These are phyloP conservation scores for Paramuricea clavata DNA, from an alignment of 92 coral and sea anemone species.

Conservation along the genomic window DNA sequence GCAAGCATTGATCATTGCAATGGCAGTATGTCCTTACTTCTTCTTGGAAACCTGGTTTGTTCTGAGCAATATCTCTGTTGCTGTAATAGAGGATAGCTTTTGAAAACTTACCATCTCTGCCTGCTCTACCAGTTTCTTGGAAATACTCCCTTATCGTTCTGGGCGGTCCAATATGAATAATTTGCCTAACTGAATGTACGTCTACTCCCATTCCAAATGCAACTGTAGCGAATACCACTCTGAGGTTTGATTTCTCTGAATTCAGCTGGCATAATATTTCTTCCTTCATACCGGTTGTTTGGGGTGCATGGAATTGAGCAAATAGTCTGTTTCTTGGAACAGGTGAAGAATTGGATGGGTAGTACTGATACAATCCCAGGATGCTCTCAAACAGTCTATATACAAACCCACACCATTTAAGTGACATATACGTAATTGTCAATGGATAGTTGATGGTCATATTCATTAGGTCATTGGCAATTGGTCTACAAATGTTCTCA, in stretches of 20 bases:
- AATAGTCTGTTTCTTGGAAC: slow-evolving; percentile 12
- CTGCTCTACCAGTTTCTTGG: slow-evolving; percentile 42
- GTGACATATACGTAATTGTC: slow-evolving; percentile 14
- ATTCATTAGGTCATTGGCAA: background rate
- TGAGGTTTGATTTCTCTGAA: background rate
- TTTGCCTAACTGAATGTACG: background rate
- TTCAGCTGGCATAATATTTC: background rate
- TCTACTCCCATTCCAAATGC: slow-evolving; percentile 38
- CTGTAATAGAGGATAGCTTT: slow-evolving; percentile 18
- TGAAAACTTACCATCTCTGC: slow-evolving; percentile 10
- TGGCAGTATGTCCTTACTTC: slow-evolving; percentile 18
- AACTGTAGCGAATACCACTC: slow-evolving; percentile 20
- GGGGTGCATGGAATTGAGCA: slow-evolving; percentile 40
- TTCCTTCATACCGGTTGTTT: background rate
- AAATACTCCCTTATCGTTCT: slow-evolving; percentile 14
- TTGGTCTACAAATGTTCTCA: slow-evolving; percentile 23
- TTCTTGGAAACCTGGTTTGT: slow-evolving; percentile 19
- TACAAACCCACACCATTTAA: slow-evolving; percentile 45
- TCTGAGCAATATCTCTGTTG: slow-evolving; percentile 12
- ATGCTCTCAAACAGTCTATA: slow-evolving; percentile 28
- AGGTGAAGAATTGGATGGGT: background rate
- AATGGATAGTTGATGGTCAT: background rate
- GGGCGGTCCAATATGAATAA: slow-evolving; percentile 35
- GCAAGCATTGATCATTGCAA: background rate
- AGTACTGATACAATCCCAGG: background rate